These are phyloP conservation scores for Epicampocera succincta DNA, from an alignment of 2,888 invertebrate genomes.

Conservation along the genomic window DNA sequence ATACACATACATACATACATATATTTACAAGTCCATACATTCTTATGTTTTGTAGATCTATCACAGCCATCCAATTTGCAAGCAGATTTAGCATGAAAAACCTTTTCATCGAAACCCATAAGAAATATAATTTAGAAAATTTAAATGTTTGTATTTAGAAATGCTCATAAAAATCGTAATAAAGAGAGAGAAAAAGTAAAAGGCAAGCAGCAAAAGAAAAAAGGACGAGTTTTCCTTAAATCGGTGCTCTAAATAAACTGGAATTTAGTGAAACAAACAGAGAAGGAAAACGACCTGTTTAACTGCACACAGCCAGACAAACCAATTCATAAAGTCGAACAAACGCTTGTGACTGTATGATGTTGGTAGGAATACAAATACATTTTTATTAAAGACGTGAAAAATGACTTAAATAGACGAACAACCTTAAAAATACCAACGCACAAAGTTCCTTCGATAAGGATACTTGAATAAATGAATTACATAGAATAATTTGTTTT, in stretches of 20 bases:
- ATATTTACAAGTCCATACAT: not conserved
- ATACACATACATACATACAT: not conserved
- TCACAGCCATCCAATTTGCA: not conserved
- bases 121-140: constrained; percentile 3
- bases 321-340: not conserved
- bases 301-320: constrained; percentile 12
- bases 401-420: not conserved
- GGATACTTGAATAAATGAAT: constrained; percentile 12
- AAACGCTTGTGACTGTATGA: constrained; percentile 8
- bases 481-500: not conserved
- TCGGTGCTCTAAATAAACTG: constrained; percentile 24
- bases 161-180: constrained; percentile 50
- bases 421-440: not conserved
- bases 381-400: constrained; percentile 3
- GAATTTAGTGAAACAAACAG: not conserved
- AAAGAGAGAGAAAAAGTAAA: constrained; percentile 9
- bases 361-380: not conserved
- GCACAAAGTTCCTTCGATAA: constrained; percentile 6
- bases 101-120: not conserved
- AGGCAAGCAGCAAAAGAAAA: constrained; percentile 7
- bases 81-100: not conserved
- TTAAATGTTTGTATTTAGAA: constrained; percentile 13
- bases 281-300: constrained; percentile 11
- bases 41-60: no score
- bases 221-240: constrained; percentile 39